Base-by-base conservation (phyloP, 2,113 vertebrate genomes). In the Salvelinus namaycush region DNA sequence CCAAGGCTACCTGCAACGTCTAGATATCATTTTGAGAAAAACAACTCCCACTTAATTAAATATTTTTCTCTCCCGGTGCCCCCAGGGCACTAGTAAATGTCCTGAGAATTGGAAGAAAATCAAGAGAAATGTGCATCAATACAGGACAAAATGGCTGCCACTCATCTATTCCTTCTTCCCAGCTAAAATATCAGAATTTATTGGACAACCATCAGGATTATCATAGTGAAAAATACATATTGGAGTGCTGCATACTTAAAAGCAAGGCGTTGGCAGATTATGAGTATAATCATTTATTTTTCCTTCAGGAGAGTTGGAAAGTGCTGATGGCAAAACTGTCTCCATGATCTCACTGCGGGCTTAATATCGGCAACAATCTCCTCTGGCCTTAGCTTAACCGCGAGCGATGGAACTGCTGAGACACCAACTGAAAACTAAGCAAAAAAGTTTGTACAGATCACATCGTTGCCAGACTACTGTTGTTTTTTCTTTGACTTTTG, bases 1-100 rank as follows among this genome's bases (percentile, higher is more conserved):
- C 16, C 66, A 29, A 51, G 62, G 68, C 12, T 67, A 72, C 79
- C 51, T 68, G 64, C 62, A 64, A 69, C 29, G 8, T 68, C 51
- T 48, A 51, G 68, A 76, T 73, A 80, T 29, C 49, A 49, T 27
- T 72, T 44, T 60, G 51, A 59, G 26, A 59, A 29, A 48, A 72
- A 73, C n/a, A n/a, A 59, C 34, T 39, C 49, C 24, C 4, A 76
- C 68, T 72, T 80, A 73, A 80, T 68, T 73, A 60, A 80, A 80
- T 68, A 76, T 60, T 26, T 72, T 29, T 22, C 29, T 69, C 62
- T 60, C 34, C 49, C 16, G 34, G 62, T 60, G 22, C 44, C 70
- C 31, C 27, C 14, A 75, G 65, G 65, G 59, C 24, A 48, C n/a
- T 16, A 13, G 8, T 20, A 68, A 59, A 67, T 68, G 69, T 73